Conservation (phyloP, 2,797 vertebrate species). For the Leptoclinus maculatus region DNA sequence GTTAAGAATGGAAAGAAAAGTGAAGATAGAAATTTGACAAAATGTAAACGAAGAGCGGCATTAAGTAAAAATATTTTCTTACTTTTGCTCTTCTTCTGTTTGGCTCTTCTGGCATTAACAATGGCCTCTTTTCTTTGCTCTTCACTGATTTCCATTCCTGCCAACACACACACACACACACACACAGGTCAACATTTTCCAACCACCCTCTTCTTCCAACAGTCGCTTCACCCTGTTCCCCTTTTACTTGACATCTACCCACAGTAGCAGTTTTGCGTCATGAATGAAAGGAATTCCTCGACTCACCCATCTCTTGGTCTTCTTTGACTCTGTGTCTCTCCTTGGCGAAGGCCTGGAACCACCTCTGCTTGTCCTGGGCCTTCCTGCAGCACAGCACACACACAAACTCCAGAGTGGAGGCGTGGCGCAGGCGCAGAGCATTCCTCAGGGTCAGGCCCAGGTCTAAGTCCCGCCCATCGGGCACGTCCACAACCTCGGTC, state of each 20-base stretch:
- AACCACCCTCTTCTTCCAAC: neutral
- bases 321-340: slow-evolving; percentile 92
- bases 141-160: slow-evolving; percentile 97
- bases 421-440: slow-evolving; percentile 89
- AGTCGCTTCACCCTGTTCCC: slow-evolving; percentile 10
- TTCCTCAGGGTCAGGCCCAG: slow-evolving; percentile 89
- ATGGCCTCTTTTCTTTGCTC: slow-evolving; percentile 95
- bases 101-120: slow-evolving; percentile 92
- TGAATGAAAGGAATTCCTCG: slow-evolving; percentile 13
- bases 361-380: slow-evolving; percentile 92
- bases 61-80: slow-evolving; percentile 40
- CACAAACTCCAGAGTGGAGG: slow-evolving; percentile 84
- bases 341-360: slow-evolving; percentile 90
- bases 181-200: slow-evolving; percentile 49
- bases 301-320: slow-evolving; percentile 95
- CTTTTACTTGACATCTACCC: slow-evolving; percentile 36
- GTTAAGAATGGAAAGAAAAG: neutral
- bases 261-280: slow-evolving; percentile 25
- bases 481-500: slow-evolving; percentile 85
- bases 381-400: slow-evolving; percentile 92
- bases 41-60: neutral
- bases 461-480: slow-evolving; percentile 90
- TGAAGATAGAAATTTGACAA: neutral
- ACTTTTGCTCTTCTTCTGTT: slow-evolving; percentile 95
- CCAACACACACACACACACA: slow-evolving; percentile 45